Conservation (phyloP, 2,888 invertebrate genomes). For the Siphlonurus alternatus region DNA sequence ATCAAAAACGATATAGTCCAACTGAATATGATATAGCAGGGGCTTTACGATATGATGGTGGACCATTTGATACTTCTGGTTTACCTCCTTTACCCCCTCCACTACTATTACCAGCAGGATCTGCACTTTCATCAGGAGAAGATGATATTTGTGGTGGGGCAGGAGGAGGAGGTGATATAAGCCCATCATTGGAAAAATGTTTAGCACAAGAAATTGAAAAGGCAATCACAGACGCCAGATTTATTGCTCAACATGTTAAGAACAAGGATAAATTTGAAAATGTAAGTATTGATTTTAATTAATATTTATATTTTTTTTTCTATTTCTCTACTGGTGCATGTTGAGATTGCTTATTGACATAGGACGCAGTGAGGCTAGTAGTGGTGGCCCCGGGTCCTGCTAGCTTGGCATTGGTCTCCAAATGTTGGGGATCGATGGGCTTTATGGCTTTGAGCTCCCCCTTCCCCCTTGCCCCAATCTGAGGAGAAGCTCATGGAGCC, state of each 20-base stretch:
- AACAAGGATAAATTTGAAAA: slow-evolving; percentile 90
- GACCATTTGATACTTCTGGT: slow-evolving; percentile 40
- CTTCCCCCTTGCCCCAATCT: no score
- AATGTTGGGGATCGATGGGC: neutral
- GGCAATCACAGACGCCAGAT: slow-evolving; percentile 80
- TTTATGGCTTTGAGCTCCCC: no score
- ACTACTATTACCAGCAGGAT: slow-evolving; percentile 53
- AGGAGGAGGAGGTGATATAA: slow-evolving; percentile 40
- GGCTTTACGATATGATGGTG: slow-evolving; percentile 20
- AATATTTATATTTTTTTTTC: neutral
- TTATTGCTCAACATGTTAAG: slow-evolving; percentile 88
- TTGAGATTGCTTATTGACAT: neutral
- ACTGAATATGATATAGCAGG: slow-evolving; percentile 58
- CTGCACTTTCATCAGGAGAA: slow-evolving; percentile 45
- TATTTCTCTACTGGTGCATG: neutral
- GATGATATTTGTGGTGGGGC: slow-evolving; percentile 36
- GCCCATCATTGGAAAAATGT: slow-evolving; percentile 68
- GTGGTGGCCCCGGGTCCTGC: neutral
- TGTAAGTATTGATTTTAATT: slow-evolving; percentile 40
- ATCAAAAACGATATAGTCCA: slow-evolving; percentile 9
- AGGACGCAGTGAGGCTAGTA: no score
- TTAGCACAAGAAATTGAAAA: slow-evolving; percentile 75
- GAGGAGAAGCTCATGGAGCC: no score
- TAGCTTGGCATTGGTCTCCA: neutral
- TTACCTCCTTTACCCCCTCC: slow-evolving; percentile 41